These are phyloP conservation scores for Zelleria hepariella DNA, from an alignment of 2,888 invertebrate genomes.

Conservation along the genomic window DNA sequence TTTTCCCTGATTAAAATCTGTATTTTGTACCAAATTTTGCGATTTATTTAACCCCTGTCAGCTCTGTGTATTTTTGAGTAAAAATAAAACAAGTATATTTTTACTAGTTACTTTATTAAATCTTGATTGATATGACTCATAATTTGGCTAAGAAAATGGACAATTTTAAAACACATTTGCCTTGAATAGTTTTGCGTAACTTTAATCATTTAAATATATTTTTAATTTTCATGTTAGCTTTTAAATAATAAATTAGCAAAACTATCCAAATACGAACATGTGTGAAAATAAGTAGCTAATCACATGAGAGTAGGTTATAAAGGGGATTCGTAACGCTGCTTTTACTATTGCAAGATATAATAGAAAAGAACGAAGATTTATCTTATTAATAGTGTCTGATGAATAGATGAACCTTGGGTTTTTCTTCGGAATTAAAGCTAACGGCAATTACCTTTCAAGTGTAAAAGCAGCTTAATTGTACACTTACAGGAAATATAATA, in stretches of 20 bases:
- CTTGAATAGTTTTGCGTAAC: conserved; percentile 1
- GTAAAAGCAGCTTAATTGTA: conserved; percentile 28
- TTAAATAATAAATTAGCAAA: neutral
- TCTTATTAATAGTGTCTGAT: neutral
- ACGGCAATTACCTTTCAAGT: conserved; percentile 12
- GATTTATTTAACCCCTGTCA: neutral
- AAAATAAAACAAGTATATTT: conserved; percentile 22
- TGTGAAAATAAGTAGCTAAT: conserved; percentile 1
- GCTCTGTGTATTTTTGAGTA: neutral
- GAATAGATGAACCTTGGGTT: neutral
- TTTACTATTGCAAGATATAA: neutral
- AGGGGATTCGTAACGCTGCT: neutral
- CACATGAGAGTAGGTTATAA: neutral
- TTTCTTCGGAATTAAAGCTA: neutral
- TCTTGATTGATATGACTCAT: conserved; percentile 68
- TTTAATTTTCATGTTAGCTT: neutral
- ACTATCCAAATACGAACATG: neutral
- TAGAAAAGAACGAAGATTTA: neutral
- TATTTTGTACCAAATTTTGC: conserved; percentile 7
- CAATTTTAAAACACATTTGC: conserved; percentile 10
- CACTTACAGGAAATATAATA: conserved; percentile 45
- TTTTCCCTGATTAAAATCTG: neutral
- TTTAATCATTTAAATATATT: neutral
- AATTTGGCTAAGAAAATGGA: conserved; percentile 65
- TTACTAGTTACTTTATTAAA: conserved; percentile 63